Evolutionary conservation across 2,113 vertebrate species (phyloP).

Genomic region (Odontesthes bonariensis): DNA sequence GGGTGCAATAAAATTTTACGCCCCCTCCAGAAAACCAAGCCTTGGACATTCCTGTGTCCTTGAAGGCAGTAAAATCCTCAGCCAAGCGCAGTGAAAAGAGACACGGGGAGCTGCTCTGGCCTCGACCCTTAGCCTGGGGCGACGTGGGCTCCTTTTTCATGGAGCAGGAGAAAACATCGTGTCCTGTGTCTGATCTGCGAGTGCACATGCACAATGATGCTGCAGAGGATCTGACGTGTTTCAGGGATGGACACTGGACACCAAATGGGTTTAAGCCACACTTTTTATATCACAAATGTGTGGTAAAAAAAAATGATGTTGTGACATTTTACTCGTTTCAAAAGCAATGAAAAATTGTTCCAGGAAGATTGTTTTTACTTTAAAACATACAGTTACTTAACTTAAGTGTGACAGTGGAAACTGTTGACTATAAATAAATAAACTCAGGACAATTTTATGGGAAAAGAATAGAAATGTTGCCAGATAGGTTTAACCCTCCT

Average conservation of each 20-base stretch:
- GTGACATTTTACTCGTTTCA: background rate
- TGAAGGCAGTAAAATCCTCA: constrained; percentile 60
- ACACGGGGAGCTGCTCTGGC: constrained; percentile 28
- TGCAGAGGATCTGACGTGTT: background rate
- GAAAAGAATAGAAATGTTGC: too few relatives aligned
- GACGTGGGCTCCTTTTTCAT: constrained; percentile 56
- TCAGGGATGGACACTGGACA: background rate
- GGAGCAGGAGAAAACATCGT: constrained; percentile 42
- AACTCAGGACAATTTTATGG: background rate
- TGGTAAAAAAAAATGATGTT: accelerated
- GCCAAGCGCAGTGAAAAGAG: constrained; percentile 62
- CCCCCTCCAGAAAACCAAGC: constrained; percentile 66
- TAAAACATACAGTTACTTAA: background rate
- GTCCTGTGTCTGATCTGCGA: constrained; percentile 28
- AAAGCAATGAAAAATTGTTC: background rate
- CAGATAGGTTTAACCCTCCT: too few relatives aligned
- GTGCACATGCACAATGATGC: constrained; percentile 26
- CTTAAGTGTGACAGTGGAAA: too few relatives aligned
- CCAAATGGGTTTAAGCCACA: background rate
- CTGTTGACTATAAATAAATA: background rate
- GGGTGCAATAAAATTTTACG: constrained; percentile 70
- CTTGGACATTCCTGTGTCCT: constrained; percentile 59
- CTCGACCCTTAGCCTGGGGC: constrained; percentile 40
- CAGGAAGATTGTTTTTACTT: background rate
- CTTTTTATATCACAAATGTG: background rate